phyloP scores from a whole-genome alignment of 2,797 vertebrate species.

The Cirrhinus molitorella region DNA sequence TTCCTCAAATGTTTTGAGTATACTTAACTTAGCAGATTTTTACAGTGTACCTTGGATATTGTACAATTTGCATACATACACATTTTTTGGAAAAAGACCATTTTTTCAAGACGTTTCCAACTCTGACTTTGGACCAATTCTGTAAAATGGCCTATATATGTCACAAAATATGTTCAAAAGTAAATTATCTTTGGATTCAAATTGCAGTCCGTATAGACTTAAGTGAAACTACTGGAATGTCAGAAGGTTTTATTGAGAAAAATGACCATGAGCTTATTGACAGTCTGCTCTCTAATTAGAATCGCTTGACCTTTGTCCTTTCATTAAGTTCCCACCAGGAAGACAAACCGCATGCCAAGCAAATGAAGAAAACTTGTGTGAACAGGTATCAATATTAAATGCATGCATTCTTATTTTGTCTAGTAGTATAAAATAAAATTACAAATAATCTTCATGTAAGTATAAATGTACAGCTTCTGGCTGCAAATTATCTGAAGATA shows the following conservation, averaged over 20 bases:
- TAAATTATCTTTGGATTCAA: not conserved
- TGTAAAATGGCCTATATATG: not conserved
- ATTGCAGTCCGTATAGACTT: not conserved
- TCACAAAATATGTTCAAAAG: not conserved
- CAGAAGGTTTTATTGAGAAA: constrained; percentile 63
- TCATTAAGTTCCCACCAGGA: constrained; percentile 60
- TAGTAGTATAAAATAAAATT: not conserved
- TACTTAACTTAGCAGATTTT: too few species aligned
- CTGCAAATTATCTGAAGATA: not conserved
- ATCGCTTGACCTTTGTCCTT: constrained; percentile 71
- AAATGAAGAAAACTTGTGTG: constrained; percentile 6
- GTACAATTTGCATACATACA: too few species aligned
- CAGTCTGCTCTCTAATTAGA: constrained; percentile 76
- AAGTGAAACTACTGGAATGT: constrained; percentile 68
- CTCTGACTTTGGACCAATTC: too few species aligned
- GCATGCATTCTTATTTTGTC: not conserved
- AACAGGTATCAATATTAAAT: not conserved
- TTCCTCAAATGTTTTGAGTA: too few species aligned
- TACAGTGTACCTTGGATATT: too few species aligned
- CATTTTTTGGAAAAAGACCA: too few species aligned
- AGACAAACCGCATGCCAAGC: constrained; percentile 58
- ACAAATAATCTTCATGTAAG: not conserved
- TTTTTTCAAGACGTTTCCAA: too few species aligned
- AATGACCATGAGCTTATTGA: constrained; percentile 51
- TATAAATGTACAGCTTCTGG: not conserved